phyloP scores from a whole-genome alignment of 1,140 invertebrate species.

The Heliconius eleuchia region DNA sequence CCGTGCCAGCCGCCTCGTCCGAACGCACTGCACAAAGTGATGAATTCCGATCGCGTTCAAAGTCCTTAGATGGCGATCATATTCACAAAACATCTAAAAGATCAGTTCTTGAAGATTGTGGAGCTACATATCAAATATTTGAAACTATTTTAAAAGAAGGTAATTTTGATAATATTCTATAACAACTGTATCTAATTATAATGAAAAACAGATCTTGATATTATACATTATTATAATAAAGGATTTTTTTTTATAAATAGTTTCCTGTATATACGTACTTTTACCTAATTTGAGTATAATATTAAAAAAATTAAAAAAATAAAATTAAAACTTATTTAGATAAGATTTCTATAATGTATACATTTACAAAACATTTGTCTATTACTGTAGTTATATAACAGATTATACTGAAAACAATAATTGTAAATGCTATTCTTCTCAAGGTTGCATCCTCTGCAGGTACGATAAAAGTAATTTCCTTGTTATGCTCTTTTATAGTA shows the following conservation, averaged over 20 bases:
- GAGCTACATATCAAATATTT: slow-evolving; percentile 90
- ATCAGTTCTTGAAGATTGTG: slow-evolving; percentile 85
- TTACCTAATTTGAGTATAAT: no score
- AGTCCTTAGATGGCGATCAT: slow-evolving; percentile 87
- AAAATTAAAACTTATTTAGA: no score
- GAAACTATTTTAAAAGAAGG: slow-evolving; percentile 91
- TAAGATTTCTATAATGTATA: no score
- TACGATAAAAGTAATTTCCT: neutral
- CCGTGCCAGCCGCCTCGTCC: slow-evolving; percentile 67
- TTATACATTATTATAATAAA: no score
- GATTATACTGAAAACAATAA: neutral
- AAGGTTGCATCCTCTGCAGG: neutral
- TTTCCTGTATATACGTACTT: no score
- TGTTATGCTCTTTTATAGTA: neutral
- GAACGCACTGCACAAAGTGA: slow-evolving; percentile 77
- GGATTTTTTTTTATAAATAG: no score
- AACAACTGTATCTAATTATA: neutral
- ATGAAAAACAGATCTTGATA: neutral
- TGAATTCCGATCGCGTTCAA: slow-evolving; percentile 88
- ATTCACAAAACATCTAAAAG: slow-evolving; percentile 63
- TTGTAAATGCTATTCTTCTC: neutral
- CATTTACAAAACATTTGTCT: neutral
- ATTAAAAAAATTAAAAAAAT: no score
- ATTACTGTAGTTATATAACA: neutral
- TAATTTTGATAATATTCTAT: slow-evolving; percentile 53